A percentile compares a stretch with the other conserved stretches of the same genome.
Evolutionary conservation across 2,888 invertebrate species (phyloP).

Genomic region (Noctua fimbriata): DNA sequence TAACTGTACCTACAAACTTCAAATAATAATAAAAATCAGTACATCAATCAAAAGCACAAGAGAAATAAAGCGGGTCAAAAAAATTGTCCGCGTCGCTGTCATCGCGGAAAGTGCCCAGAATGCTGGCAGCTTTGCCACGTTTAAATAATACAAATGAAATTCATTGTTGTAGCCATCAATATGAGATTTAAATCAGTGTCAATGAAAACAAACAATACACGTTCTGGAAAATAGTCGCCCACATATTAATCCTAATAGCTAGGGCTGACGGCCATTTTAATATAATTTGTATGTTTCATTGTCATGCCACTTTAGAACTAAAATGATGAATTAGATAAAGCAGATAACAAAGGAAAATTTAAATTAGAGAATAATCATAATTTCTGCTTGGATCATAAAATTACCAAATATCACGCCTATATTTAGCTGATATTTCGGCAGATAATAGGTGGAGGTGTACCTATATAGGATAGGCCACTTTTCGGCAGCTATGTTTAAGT

Average conservation of each 20-base stretch:
- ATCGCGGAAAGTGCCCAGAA: not conserved
- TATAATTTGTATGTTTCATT: conserved; percentile 1
- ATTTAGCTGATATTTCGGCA: not conserved
- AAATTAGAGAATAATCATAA: not conserved
- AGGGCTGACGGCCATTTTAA: not conserved
- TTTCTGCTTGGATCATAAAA: not conserved
- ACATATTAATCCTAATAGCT: not conserved
- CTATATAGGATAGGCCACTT: not conserved
- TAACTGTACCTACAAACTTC: not conserved
- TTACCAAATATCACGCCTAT: not conserved
- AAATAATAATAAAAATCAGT: not conserved
- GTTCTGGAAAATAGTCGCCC: not conserved
- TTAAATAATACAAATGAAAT: not conserved
- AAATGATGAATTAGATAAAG: not conserved
- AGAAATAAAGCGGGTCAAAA: not conserved
- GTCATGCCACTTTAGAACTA: not conserved
- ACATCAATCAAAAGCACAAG: not conserved
- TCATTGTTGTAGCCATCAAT: not conserved
- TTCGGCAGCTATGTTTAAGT: not conserved
- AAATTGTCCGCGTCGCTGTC: not conserved
- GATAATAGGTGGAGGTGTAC: not conserved
- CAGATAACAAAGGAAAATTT: not conserved
- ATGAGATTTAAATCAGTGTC: not conserved
- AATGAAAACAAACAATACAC: conserved; percentile 1
- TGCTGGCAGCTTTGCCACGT: not conserved